A percentile compares a stretch with the other conserved stretches of the same genome.
These are phyloP conservation scores for Coreius guichenoti DNA, from an alignment of 2,797 vertebrate genomes.

Conservation along the genomic window DNA sequence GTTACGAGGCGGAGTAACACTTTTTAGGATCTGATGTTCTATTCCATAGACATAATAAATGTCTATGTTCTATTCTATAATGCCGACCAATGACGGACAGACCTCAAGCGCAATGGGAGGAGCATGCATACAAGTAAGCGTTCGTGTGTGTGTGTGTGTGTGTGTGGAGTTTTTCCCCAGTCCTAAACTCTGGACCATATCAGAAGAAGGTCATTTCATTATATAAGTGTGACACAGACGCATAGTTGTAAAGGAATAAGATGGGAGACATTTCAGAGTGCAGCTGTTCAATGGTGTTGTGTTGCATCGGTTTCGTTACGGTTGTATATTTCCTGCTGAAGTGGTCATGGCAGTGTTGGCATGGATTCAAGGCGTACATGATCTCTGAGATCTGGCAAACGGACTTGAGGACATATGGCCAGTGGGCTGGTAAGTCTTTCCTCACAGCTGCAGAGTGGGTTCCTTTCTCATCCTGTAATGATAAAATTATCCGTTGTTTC, in stretches of 20 bases:
- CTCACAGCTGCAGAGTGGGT: constrained; percentile 67
- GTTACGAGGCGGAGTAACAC: neutral
- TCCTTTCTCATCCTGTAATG: neutral
- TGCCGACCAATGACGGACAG: constrained; percentile 30
- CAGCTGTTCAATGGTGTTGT: constrained; percentile 58
- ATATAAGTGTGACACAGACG: neutral
- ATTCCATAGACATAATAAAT: neutral
- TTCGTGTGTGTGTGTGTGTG: neutral
- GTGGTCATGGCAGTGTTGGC: constrained; percentile 73
- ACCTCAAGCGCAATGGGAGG: constrained; percentile 61
- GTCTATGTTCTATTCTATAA: neutral
- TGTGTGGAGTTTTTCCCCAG: neutral
- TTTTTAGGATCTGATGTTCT: neutral
- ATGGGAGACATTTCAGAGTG: constrained; percentile 33
- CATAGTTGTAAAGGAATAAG: neutral
- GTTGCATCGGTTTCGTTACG: constrained; percentile 64
- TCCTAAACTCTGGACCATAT: neutral
- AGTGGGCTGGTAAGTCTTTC: constrained; percentile 79
- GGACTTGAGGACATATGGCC: constrained; percentile 73
- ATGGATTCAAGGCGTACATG: constrained; percentile 71
- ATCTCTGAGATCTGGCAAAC: constrained; percentile 72
- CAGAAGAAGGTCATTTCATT: neutral
- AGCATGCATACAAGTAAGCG: constrained; percentile 11
- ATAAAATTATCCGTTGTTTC: neutral
- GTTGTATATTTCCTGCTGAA: constrained; percentile 66